These are phyloP conservation scores for Cheumatopsyche charites DNA, from an alignment of 1,140 invertebrate species.

Conservation along the genomic window DNA sequence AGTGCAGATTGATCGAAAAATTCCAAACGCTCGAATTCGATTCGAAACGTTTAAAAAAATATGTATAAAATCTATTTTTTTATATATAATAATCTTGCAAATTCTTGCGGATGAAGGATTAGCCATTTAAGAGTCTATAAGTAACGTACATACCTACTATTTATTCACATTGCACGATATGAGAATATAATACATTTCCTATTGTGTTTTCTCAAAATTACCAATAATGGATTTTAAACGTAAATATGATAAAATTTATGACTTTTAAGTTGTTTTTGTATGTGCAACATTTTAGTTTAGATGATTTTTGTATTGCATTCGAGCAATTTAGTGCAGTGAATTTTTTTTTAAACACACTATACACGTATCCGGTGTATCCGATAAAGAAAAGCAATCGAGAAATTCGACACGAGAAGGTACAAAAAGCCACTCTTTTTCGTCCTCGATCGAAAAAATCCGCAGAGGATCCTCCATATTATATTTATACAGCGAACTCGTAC, in stretches of 20 bases:
- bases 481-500: neutral
- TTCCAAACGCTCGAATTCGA: neutral
- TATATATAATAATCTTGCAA: too few species aligned
- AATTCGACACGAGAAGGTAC: constrained; percentile 48
- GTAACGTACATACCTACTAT: too few species aligned
- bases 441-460: constrained; percentile 33
- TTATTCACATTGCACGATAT: too few species aligned
- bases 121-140: neutral
- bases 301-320: neutral
- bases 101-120: too few species aligned
- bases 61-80: too few species aligned
- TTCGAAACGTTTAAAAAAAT: neutral
- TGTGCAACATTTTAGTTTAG: too few species aligned
- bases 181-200: too few species aligned
- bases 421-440: constrained; percentile 37
- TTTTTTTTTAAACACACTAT: neutral
- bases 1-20: neutral
- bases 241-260: too few species aligned
- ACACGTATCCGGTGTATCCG: constrained; percentile 18
- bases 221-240: too few species aligned
- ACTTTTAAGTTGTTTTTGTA: too few species aligned
- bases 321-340: neutral
- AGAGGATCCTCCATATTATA: neutral
- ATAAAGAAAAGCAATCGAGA: constrained; percentile 48
- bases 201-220: too few species aligned